phyloP scores from a whole-genome alignment of 92 coral and sea anemone species.

The Virgularia gustaviana region DNA sequence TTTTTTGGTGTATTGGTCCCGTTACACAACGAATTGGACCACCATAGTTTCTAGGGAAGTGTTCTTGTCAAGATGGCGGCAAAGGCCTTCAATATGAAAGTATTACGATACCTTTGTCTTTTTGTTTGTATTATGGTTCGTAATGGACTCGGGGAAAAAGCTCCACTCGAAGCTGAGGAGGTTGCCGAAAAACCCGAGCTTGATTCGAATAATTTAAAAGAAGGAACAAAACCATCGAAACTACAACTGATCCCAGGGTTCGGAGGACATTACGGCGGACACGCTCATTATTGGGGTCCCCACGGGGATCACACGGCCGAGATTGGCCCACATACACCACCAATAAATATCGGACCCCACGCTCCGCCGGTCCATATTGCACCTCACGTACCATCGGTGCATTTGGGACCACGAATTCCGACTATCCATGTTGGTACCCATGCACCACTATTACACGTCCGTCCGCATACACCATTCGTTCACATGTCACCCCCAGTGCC shows the following conservation, averaged over 20 bases:
- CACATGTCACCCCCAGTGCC: constrained; percentile 99
- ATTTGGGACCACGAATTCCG: constrained; percentile 92
- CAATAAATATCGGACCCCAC: constrained; percentile 98
- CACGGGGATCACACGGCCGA: constrained; percentile 95
- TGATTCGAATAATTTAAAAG: background rate
- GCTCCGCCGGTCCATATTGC: constrained; percentile 99
- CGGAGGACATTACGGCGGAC: constrained; percentile 51
- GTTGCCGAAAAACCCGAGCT: constrained; percentile 22
- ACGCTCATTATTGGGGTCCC: constrained; percentile 28
- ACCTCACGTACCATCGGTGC: constrained; percentile 96
- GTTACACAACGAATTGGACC: too few relatives aligned
- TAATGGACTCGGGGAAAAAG: constrained; percentile 77
- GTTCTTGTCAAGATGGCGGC: too few relatives aligned
- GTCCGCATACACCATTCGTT: constrained; percentile 93
- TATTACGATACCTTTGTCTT: too few relatives aligned
- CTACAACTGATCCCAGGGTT: constrained; percentile 81
- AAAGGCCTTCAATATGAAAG: too few relatives aligned
- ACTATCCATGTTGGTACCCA: constrained; percentile 98
- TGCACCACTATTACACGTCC: constrained; percentile 95
- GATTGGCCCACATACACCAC: constrained; percentile 98
- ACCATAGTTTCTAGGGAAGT: too few relatives aligned
- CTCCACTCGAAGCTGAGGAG: constrained; percentile 78
- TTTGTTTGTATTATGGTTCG: constrained; percentile 26
- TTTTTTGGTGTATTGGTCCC: too few relatives aligned
- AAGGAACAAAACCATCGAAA: constrained; percentile 65